Evolutionary conservation across 1,140 invertebrate species (phyloP).

Genomic region (Lepidurus apus): DNA sequence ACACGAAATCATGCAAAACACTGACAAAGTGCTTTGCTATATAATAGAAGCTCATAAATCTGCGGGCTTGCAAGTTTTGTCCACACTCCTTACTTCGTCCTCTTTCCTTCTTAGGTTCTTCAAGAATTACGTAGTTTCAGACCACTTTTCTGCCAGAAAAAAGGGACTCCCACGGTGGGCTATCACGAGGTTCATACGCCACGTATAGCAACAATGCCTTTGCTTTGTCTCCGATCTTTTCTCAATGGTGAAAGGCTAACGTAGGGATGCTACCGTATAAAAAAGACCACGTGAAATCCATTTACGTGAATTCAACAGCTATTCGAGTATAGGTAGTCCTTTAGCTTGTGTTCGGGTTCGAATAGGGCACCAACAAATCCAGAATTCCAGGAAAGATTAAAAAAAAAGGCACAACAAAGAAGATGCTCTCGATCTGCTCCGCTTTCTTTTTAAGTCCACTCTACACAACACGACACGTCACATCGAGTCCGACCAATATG

Average conservation of each 20-base stretch:
- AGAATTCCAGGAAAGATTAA: no score
- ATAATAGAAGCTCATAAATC: background rate
- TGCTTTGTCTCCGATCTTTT: background rate
- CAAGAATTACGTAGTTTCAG: slow-evolving; percentile 1
- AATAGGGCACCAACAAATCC: background rate
- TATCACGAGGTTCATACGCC: background rate
- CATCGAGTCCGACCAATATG: background rate
- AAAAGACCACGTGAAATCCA: background rate
- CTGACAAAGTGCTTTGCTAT: slow-evolving; percentile 9
- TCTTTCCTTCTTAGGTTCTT: background rate
- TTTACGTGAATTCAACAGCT: background rate
- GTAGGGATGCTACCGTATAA: background rate
- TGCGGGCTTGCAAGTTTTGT: background rate
- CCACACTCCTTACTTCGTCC: background rate
- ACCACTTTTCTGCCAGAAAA: background rate
- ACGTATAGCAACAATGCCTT: background rate
- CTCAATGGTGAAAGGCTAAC: background rate
- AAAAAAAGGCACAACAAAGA: no score
- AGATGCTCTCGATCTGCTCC: no score
- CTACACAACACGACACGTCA: background rate
- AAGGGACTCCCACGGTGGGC: background rate
- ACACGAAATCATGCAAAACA: background rate
- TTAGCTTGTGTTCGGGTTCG: background rate
- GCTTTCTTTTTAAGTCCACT: background rate
- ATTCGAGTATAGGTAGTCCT: background rate